These are phyloP conservation scores for Origma solitaria DNA, from an alignment of 2,113 vertebrate genomes.

Conservation along the genomic window DNA sequence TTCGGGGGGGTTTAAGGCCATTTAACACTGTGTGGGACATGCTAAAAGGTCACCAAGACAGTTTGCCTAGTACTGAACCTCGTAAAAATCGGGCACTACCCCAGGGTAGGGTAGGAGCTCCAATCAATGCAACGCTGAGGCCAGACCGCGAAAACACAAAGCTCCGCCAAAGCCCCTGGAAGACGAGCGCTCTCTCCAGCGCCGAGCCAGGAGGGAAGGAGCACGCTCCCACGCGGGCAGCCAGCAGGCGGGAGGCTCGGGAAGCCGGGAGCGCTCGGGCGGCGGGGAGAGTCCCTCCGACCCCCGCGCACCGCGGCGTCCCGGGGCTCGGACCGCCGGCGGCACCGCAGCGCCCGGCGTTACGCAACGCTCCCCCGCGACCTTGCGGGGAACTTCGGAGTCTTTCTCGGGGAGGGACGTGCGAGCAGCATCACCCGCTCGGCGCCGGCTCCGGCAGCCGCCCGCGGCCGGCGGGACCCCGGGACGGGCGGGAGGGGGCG, in stretches of 20 bases:
- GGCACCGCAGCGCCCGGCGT: background rate
- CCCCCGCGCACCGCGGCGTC: background rate
- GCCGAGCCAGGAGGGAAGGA: accelerated
- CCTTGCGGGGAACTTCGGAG: slow-evolving; percentile 21
- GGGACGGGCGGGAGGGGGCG: background rate
- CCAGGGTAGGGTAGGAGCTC: background rate
- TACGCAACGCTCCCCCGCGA: slow-evolving; percentile 44
- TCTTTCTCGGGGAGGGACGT: background rate
- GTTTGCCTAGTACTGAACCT: accelerated
- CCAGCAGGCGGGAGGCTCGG: background rate
- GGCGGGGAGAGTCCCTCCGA: background rate
- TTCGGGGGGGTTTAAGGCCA: background rate
- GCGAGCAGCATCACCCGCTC: background rate
- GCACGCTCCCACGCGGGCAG: background rate
- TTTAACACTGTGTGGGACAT: background rate
- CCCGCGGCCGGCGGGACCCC: background rate
- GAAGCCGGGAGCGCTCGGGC: background rate
- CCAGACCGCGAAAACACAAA: slow-evolving; percentile 30
- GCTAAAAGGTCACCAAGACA: background rate
- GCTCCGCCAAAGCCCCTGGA: background rate
- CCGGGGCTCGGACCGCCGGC: background rate
- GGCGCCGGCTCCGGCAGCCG: background rate
- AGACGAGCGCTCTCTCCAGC: background rate
- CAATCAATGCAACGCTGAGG: background rate
- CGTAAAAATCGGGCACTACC: background rate